These are phyloP conservation scores for Xenops minutus DNA, from an alignment of 2,797 vertebrate genomes.

Conservation along the genomic window DNA sequence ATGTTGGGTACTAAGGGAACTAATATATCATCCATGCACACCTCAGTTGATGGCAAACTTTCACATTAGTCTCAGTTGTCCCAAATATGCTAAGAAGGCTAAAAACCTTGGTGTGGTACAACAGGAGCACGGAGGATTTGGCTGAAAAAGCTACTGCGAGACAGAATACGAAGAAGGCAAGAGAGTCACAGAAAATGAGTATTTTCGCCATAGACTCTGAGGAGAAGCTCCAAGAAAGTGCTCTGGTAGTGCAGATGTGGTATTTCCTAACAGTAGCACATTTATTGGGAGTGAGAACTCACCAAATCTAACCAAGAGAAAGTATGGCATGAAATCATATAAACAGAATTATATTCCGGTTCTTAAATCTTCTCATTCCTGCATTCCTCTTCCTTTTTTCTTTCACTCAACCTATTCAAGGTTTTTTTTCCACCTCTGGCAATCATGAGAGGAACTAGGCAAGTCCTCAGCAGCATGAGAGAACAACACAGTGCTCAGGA, in stretches of 20 bases:
- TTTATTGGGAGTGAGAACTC: neutral
- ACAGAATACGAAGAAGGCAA: neutral
- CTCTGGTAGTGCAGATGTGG: neutral
- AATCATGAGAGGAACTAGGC: neutral
- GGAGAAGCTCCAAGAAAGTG: neutral
- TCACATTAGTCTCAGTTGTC: neutral
- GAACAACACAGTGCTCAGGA: neutral
- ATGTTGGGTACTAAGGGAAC: neutral
- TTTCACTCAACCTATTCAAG: neutral
- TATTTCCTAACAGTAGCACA: constrained; percentile 8
- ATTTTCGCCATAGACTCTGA: neutral
- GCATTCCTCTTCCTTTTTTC: neutral
- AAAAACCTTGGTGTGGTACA: neutral
- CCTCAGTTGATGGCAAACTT: neutral
- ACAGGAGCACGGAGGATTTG: neutral
- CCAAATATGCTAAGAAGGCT: accelerated
- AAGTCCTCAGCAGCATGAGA: neutral
- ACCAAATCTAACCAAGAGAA: constrained; percentile 16
- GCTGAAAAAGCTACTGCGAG: neutral
- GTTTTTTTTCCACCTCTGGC: neutral
- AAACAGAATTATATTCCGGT: neutral
- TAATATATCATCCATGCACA: neutral
- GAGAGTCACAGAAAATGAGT: neutral
- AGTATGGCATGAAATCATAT: neutral
- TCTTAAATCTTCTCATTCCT: neutral